Base-by-base conservation (phyloP, 2,113 vertebrate species). In the Atlantisia rogersi region DNA sequence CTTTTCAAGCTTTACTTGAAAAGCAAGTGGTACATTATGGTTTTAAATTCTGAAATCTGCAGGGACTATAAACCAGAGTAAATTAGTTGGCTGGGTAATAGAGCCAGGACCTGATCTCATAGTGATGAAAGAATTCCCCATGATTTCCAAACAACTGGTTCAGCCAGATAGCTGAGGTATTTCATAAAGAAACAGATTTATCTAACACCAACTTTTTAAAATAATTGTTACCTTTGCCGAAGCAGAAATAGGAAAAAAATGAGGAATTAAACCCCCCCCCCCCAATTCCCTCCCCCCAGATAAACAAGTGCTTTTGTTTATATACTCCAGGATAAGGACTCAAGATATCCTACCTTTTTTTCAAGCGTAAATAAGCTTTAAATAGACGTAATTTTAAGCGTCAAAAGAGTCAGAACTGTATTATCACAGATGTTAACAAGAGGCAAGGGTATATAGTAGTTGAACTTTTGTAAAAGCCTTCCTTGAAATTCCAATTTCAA, bases 11-110 rank as follows among this genome's bases (percentile, higher is more conserved):
- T 88, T 63, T 64, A 74, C 91, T 92, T 87, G 82, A 93, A 81
- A 93, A 94, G 50, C 68, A 95, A 96, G 70, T 59, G 63, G 67
- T 67, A 93, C 78, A 80, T 95, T 94, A 94, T 32, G 78, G 68
- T 79, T 92, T 93, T 94, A 94, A 92, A 96, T 82, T 86, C 75
- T 89, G 78, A 89, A 91, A 94, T 64, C 90, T 88, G 46, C 39
- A 69, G 76, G 55, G 91, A 90, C 68, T 77, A 86, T 75, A 69
- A 85, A 91, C 55, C 46, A 76, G 65, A 82, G 69, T 74, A 96
- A 95, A 93, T 93, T 84, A 92, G 88, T 96, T 93, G 88, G 69
- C 86, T 89, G 69, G 55, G 80, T 91, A 94, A 91, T 67, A 91
- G 18, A 90, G 67, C 22, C 87, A 85, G 50, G 76, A 88, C 76